Evolutionary conservation across 2,113 vertebrate genomes (phyloP).

Genomic region (Sylvietta virens): DNA sequence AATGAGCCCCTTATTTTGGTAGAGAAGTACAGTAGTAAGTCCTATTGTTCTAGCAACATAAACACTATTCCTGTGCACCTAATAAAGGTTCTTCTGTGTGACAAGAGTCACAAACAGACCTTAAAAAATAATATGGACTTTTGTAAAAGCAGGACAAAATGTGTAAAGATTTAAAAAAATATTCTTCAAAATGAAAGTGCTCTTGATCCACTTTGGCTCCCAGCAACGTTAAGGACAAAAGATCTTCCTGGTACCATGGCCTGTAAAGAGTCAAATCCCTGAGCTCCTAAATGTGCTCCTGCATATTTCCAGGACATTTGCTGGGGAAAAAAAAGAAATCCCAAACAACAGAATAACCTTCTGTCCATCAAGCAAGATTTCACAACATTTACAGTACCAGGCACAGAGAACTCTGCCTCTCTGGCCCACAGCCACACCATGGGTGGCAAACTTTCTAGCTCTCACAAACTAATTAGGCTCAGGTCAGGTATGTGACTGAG

Average conservation of each 20-base stretch:
- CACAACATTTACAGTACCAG: constrained; percentile 60
- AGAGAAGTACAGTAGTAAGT: neutral
- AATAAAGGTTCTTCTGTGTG: neutral
- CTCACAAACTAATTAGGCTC: constrained; percentile 32
- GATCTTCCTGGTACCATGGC: neutral
- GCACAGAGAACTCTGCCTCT: constrained; percentile 50
- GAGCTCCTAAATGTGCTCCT: neutral
- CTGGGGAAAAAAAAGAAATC: neutral
- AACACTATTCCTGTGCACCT: neutral
- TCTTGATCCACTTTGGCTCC: neutral
- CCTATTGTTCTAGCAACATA: neutral
- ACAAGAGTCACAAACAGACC: neutral
- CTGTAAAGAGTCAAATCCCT: neutral
- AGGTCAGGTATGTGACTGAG: constrained; percentile 40
- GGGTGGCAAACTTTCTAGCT: constrained; percentile 11
- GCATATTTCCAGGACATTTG: constrained; percentile 4
- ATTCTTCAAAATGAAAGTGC: neutral
- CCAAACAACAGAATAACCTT: constrained; percentile 14
- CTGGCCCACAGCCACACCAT: constrained; percentile 41
- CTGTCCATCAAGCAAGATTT: constrained; percentile 38
- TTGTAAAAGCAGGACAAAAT: neutral
- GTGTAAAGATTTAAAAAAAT: neutral
- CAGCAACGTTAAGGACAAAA: neutral
- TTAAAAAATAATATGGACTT: neutral
- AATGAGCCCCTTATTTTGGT: neutral